phyloP scores from a whole-genome alignment of 2,888 invertebrate species.

The Calameuta pallipes region DNA sequence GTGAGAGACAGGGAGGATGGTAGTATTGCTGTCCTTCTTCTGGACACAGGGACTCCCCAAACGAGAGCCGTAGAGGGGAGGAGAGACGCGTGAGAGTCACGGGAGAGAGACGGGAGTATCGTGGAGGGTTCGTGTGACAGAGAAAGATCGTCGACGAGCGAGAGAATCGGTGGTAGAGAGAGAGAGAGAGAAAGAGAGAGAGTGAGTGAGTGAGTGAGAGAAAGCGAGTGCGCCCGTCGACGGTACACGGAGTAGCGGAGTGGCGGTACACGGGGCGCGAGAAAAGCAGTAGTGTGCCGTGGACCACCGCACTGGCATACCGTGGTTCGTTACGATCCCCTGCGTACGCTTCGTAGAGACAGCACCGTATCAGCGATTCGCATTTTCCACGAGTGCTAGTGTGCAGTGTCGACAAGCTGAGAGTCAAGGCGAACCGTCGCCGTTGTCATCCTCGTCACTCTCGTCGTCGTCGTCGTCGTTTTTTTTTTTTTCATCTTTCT shows the following conservation, averaged over 20 bases:
- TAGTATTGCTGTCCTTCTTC: slow-evolving; percentile 47
- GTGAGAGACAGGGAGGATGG: slow-evolving; percentile 46
- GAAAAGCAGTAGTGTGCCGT: slow-evolving; percentile 77
- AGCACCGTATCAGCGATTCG: slow-evolving; percentile 44
- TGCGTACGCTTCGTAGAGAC: slow-evolving; percentile 43
- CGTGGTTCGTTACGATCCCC: slow-evolving; percentile 64
- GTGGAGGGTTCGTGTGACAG: slow-evolving; percentile 31
- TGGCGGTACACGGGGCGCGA: slow-evolving; percentile 70
- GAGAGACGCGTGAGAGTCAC: slow-evolving; percentile 27
- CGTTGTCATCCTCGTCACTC: neutral
- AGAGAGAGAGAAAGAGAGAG: slow-evolving; percentile 45
- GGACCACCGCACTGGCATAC: slow-evolving; percentile 71
- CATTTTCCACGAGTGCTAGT: slow-evolving; percentile 60
- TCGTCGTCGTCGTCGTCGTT: neutral
- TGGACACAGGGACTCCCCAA: slow-evolving; percentile 36
- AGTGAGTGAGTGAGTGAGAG: slow-evolving; percentile 46
- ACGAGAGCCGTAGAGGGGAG: slow-evolving; percentile 33
- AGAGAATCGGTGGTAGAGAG: slow-evolving; percentile 44
- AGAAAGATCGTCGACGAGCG: slow-evolving; percentile 61
- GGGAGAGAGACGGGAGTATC: slow-evolving; percentile 21
- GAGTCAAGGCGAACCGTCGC: slow-evolving; percentile 19
- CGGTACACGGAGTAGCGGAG: slow-evolving; percentile 72
- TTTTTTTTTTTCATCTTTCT: neutral
- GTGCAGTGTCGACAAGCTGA: slow-evolving; percentile 48
- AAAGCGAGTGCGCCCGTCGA: slow-evolving; percentile 71